A percentile compares a stretch with the other conserved stretches of the same genome.
These are phyloP conservation scores for Eupithecia dodoneata DNA, from an alignment of 2,888 invertebrate species.

Conservation along the genomic window DNA sequence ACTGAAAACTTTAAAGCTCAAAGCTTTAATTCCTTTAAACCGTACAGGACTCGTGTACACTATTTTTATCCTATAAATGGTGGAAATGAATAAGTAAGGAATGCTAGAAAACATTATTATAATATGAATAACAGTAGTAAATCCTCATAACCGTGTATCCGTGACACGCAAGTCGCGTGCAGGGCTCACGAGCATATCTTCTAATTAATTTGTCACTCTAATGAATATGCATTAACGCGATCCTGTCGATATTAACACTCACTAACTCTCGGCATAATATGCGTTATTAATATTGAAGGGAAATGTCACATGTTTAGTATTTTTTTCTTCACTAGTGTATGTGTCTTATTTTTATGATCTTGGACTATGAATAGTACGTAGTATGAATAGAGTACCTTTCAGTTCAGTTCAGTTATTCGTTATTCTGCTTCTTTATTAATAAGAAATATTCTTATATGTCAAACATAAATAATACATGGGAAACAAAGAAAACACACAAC, in stretches of 20 bases:
- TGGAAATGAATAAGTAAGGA: neutral
- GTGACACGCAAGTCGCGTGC: conserved; percentile 14
- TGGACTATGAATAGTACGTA: neutral
- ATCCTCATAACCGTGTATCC: neutral
- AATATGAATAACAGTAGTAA: conserved; percentile 24
- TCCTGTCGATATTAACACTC: conserved; percentile 36
- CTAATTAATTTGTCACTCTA: conserved; percentile 43
- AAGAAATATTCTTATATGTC: too few species aligned
- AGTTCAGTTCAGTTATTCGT: too few species aligned
- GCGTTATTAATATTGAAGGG: conserved; percentile 16
- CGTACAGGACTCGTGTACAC: neutral
- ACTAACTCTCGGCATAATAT: conserved; percentile 28
- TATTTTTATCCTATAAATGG: neutral
- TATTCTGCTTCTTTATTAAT: too few species aligned
- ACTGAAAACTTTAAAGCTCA: too few species aligned
- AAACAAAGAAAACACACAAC: too few species aligned
- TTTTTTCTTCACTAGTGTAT: neutral
- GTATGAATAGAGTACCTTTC: too few species aligned
- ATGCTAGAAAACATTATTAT: neutral
- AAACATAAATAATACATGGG: too few species aligned
- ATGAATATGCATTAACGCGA: conserved; percentile 44
- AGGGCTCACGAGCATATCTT: conserved; percentile 36
- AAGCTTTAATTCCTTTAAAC: neutral
- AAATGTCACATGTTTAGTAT: neutral
- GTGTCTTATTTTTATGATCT: neutral